A percentile compares a stretch with the other conserved stretches of the same genome.
These are phyloP conservation scores for Psittacula echo DNA, from an alignment of 2,797 vertebrate species.

Conservation along the genomic window DNA sequence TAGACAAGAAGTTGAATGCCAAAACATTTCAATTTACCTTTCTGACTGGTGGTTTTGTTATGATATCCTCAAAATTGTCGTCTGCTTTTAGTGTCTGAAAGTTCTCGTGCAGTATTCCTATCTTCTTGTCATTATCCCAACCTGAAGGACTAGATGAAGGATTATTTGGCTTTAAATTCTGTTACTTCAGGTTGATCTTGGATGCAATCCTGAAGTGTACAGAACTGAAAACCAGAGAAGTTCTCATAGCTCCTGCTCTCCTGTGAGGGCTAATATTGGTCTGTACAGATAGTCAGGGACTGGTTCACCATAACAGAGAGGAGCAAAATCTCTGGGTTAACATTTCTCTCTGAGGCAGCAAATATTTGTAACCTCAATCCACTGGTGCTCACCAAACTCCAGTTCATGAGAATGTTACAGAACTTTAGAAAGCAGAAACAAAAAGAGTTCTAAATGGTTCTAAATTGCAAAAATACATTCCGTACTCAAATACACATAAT, in stretches of 20 bases:
- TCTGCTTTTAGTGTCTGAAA: conserved; percentile 94
- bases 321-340: not conserved
- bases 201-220: not conserved
- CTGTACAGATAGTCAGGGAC: not conserved
- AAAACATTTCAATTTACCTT: conserved; percentile 83
- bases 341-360: not conserved
- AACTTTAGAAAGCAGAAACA: not conserved
- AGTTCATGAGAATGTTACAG: not conserved
- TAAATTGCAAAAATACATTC: not conserved
- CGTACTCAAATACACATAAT: not conserved
- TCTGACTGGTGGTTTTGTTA: conserved; percentile 95
- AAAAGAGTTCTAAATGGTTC: not conserved
- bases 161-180: conserved; percentile 23
- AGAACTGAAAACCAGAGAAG: not conserved
- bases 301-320: not conserved
- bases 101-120: conserved; percentile 96
- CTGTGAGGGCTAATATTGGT: not conserved
- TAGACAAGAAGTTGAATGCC: not conserved
- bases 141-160: conserved; percentile 88
- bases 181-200: not conserved
- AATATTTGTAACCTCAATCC: not conserved
- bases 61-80: conserved; percentile 94
- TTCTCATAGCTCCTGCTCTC: not conserved
- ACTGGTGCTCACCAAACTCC: not conserved
- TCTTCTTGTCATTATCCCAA: conserved; percentile 99